Conservation (phyloP, 2,888 invertebrate species). For the Erpobdella octoculata region DNA sequence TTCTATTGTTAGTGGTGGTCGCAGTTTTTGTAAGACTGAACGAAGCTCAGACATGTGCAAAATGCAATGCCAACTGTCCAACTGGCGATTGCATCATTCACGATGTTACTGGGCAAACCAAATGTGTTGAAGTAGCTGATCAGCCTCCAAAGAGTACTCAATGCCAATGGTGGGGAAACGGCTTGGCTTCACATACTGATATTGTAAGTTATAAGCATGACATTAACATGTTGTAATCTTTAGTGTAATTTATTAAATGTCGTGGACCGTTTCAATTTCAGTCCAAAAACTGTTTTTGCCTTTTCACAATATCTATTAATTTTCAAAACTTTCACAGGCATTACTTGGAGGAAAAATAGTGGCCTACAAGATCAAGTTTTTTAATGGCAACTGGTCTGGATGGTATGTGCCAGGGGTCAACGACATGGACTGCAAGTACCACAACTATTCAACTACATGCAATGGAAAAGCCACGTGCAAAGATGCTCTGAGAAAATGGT, state of each 20-base stretch:
- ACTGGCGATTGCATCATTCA: constrained; percentile 13
- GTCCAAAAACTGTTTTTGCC: no score
- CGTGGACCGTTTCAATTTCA: no score
- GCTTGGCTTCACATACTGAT: neutral
- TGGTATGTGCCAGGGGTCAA: constrained; percentile 11
- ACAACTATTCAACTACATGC: neutral
- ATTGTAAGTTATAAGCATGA: no score
- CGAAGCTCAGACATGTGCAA: neutral
- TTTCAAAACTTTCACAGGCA: neutral
- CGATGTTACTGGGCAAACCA: constrained; percentile 2
- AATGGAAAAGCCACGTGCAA: neutral
- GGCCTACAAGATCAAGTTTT: constrained; percentile 12
- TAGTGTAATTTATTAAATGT: no score
- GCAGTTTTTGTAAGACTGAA: neutral
- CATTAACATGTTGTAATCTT: no score
- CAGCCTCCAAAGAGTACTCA: neutral
- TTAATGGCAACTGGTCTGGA: neutral
- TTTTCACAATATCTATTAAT: no score
- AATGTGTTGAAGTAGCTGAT: neutral
- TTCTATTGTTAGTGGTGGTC: neutral
- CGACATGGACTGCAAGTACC: constrained; percentile 8
- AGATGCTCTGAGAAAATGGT: constrained; percentile 6
- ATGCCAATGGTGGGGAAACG: constrained; percentile 19
- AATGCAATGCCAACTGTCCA: constrained; percentile 14
- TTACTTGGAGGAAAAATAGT: constrained; percentile 2